These are phyloP conservation scores for Philopedon plagiatum DNA, from an alignment of 2,888 invertebrate species.

Conservation along the genomic window DNA sequence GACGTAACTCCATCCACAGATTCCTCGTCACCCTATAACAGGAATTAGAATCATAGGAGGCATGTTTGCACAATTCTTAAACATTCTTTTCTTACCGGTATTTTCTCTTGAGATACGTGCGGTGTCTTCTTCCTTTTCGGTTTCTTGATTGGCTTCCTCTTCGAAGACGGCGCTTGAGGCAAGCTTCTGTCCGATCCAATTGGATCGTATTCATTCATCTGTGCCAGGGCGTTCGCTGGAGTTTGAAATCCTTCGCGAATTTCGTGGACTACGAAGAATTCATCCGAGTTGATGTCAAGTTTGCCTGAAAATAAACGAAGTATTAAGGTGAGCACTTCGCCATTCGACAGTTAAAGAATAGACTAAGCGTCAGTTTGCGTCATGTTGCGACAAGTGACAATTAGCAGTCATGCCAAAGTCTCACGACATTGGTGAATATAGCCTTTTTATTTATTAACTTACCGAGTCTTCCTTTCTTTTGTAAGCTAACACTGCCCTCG, in stretches of 20 bases:
- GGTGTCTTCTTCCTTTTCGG: constrained; percentile 68
- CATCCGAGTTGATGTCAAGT: constrained; percentile 86
- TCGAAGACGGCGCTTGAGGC: constrained; percentile 53
- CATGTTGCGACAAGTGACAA: too few relatives aligned
- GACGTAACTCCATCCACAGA: constrained; percentile 37
- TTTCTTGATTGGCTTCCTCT: constrained; percentile 69
- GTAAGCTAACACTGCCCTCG: constrained; percentile 72
- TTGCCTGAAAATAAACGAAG: constrained; percentile 26
- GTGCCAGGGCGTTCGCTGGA: constrained; percentile 76
- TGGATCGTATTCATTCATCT: constrained; percentile 68
- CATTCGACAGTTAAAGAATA: too few relatives aligned
- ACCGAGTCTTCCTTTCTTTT: constrained; percentile 76
- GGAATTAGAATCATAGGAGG: too few relatives aligned
- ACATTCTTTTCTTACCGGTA: constrained; percentile 50
- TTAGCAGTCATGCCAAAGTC: too few relatives aligned
- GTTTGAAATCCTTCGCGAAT: constrained; percentile 84
- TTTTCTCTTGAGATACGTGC: constrained; percentile 65
- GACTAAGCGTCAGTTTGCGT: too few relatives aligned
- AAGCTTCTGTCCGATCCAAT: constrained; percentile 56
- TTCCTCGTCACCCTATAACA: constrained; percentile 41
- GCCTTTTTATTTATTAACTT: neutral
- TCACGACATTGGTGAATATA: too few relatives aligned
- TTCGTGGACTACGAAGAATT: constrained; percentile 88
- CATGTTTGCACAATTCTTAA: too few relatives aligned
- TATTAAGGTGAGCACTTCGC: too few relatives aligned